These are phyloP conservation scores for Caenorhabditis sulstoni DNA, from an alignment of 2,888 invertebrate genomes.

Conservation along the genomic window DNA sequence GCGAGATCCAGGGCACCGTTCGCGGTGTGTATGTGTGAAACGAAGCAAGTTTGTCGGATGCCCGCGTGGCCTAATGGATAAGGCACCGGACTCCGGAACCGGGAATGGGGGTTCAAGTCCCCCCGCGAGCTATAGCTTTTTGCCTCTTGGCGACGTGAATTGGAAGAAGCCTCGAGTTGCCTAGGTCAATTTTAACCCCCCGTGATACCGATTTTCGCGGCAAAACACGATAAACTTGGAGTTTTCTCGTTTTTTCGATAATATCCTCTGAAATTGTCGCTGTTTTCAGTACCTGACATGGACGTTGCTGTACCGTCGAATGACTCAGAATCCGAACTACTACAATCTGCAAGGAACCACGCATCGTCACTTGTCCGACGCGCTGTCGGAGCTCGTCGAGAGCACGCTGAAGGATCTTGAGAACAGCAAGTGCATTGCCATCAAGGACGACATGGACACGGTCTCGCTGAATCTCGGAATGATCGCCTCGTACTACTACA, in stretches of 20 bases:
- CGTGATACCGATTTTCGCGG: too few species aligned
- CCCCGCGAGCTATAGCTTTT: slow-evolving; percentile 56
- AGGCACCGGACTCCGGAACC: slow-evolving; percentile 62
- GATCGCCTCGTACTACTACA: slow-evolving; percentile 99
- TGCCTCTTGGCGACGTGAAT: too few species aligned
- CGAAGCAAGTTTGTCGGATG: not conserved
- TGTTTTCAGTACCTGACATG: slow-evolving; percentile 89
- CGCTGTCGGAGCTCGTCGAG: slow-evolving; percentile 97
- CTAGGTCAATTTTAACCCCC: too few species aligned
- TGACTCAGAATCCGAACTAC: slow-evolving; percentile 99
- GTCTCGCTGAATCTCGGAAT: slow-evolving; percentile 97
- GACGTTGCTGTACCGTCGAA: slow-evolving; percentile 96
- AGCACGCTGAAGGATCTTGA: slow-evolving; percentile 87
- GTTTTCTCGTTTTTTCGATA: not conserved
- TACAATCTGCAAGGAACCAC: slow-evolving; percentile 90
- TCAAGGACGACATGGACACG: slow-evolving; percentile 98
- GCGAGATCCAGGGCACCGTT: not conserved
- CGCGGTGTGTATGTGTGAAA: not conserved
- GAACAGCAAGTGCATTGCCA: slow-evolving; percentile 87
- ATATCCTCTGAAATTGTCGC: not conserved
- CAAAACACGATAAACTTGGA: too few species aligned
- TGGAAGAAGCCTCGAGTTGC: too few species aligned
- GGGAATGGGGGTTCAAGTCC: slow-evolving; percentile 68
- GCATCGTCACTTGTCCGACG: slow-evolving; percentile 92
- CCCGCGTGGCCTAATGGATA: slow-evolving; percentile 64